Evolutionary conservation across 2,888 invertebrate species (phyloP), one percentile per base, ranked within the genome.

Genomic region (Papilio elwesi): DNA sequence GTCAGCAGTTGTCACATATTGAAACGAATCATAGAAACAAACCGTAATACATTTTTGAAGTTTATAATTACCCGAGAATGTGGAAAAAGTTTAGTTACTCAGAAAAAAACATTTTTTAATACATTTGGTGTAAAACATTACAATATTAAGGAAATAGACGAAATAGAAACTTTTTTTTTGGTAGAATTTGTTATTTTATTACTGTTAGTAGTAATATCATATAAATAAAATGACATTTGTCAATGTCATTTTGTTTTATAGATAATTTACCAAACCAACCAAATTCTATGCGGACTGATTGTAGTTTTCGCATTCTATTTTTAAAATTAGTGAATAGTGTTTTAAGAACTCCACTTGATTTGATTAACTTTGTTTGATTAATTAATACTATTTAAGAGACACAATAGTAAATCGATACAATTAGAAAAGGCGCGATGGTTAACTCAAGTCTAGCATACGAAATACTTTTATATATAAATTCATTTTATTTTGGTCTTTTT

Each of bases 401-500:
- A 36, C n/a, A 12, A 36, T 8, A 11, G 15, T 26, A 43, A 55
- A 13, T 65, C 38, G 26, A 38, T 47, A 64, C 11, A 49, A 66
- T n/a, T 49, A 51, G 48, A 62, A 73, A 53, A 70, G 43, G 15
- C 52, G 80, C 74, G 75, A 95, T 96, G 94, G 95, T 96, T 84
- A 97, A 97, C 85, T 96, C 97, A 73, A 97, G 97, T 81, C 94
- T 97, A 86, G 96, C 96, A 26, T 97, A 97, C 82, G 97, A 97
- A 94, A 97, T 97, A 85, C 94, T 97, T 68, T 94, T 97, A 82
- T 97, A 97, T 89, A 95, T 97, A 79, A 97, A 97, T 93, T 97
- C 97, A 43, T 97, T 97, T 94, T 97, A 97, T 90, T 97, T 97
- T 85, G 97, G 97, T 83, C 96, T 97, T 92, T 97, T 97, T 88